Percentiles rank a stretch among this genome's conserved stretches.
These are phyloP conservation scores for Drosophila meridiana DNA, from an alignment of 2,888 invertebrate species.

Conservation along the genomic window DNA sequence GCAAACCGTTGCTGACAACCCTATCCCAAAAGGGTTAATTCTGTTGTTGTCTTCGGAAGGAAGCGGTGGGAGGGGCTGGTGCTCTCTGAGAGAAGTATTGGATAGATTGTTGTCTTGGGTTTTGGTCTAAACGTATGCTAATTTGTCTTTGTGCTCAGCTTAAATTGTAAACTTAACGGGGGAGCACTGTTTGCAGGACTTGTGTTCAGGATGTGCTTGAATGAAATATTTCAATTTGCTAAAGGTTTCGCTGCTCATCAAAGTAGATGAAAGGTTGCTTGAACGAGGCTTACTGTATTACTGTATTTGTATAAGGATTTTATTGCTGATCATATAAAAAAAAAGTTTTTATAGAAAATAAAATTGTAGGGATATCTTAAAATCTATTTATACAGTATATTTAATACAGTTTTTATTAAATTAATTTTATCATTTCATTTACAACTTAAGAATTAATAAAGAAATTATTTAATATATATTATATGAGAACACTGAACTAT, in stretches of 20 bases:
- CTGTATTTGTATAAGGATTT: background rate
- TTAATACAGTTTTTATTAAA: no score
- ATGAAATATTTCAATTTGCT: constrained; percentile 28
- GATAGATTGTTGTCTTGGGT: constrained; percentile 53
- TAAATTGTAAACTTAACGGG: constrained; percentile 46
- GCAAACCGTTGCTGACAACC: constrained; percentile 31
- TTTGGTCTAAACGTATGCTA: constrained; percentile 77
- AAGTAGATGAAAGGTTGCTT: background rate
- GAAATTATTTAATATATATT: no score
- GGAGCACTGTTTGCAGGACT: background rate
- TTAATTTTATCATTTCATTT: no score
- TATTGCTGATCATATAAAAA: background rate
- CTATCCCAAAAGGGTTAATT: constrained; percentile 70
- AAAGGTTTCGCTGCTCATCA: constrained; percentile 1
- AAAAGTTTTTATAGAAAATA: background rate
- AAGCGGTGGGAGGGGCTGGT: background rate
- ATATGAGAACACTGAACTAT: no score
- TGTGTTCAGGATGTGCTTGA: constrained; percentile 17
- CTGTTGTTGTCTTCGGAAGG: constrained; percentile 25
- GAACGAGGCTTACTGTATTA: background rate
- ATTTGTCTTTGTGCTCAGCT: constrained; percentile 73
- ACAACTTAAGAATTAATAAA: no score
- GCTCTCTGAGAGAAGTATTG: constrained; percentile 21
- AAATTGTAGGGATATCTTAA: background rate
- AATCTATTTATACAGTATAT: no score